Evolutionary conservation across 2,888 invertebrate genomes (phyloP).

Genomic region (Leuctra nigra): DNA sequence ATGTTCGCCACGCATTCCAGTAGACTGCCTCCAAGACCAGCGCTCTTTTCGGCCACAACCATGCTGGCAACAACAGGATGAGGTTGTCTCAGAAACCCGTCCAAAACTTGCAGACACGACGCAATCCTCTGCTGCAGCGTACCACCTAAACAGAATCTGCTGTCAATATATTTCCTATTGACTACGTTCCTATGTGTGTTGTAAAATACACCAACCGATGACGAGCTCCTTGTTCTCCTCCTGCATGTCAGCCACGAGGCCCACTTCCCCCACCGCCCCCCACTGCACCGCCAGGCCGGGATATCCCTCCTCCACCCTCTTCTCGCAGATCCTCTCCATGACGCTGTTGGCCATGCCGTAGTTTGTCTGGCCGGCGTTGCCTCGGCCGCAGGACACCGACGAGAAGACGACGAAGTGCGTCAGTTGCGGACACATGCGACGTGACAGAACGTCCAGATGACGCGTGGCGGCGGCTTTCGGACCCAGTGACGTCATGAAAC

Average conservation of each 20-base stretch:
- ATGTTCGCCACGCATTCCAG: conserved; percentile 65
- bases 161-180: too few species aligned
- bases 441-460: conserved; percentile 49
- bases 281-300: too few species aligned
- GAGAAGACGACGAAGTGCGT: conserved; percentile 84
- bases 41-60: conserved; percentile 70
- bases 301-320: too few species aligned
- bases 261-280: too few species aligned
- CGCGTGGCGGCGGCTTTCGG: too few species aligned
- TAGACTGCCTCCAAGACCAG: conserved; percentile 53
- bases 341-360: conserved; percentile 87
- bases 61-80: too few species aligned
- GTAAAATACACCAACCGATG: conserved; percentile 42
- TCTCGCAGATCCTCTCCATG: too few species aligned
- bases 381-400: conserved; percentile 84
- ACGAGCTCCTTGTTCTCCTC: conserved; percentile 61
- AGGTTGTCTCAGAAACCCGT: conserved; percentile 61
- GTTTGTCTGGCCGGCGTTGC: conserved; percentile 86
- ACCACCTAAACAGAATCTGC: conserved; percentile 55
- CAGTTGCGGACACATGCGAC: conserved; percentile 49
- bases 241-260: conserved; percentile 48
- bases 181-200: too few species aligned
- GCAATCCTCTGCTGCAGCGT: conserved; percentile 80
- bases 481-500: too few species aligned
- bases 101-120: conserved; percentile 70